Evolutionary conservation across 2,888 invertebrate species (phyloP).

Genomic region (Ochlodes sylvanus): DNA sequence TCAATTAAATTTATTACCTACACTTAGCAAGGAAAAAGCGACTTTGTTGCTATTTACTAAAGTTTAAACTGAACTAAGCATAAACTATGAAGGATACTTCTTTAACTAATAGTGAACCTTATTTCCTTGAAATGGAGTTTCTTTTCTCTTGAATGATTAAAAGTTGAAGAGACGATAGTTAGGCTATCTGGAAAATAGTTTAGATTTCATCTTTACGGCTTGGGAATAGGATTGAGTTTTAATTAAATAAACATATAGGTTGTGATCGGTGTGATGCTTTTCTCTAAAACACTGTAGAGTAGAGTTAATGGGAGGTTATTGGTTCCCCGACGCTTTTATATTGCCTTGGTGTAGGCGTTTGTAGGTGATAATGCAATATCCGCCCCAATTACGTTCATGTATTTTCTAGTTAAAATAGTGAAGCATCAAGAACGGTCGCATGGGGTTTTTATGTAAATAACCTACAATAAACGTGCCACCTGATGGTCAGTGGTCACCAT

Average conservation of each 20-base stretch:
- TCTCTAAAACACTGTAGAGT: slow-evolving; percentile 9
- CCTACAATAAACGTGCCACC: too few species aligned
- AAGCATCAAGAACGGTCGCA: too few species aligned
- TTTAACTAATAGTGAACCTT: not conserved
- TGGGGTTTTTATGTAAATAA: too few species aligned
- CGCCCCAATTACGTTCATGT: not conserved
- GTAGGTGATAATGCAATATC: slow-evolving; percentile 27
- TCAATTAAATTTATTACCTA: slow-evolving; percentile 11
- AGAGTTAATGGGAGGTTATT: slow-evolving; percentile 23
- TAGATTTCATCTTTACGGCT: not conserved
- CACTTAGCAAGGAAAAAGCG: not conserved
- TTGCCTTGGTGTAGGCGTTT: not conserved
- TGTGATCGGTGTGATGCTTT: slow-evolving; percentile 6
- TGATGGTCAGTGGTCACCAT: too few species aligned
- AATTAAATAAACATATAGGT: not conserved
- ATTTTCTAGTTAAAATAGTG: too few species aligned
- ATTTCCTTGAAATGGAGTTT: not conserved
- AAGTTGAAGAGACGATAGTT: not conserved
- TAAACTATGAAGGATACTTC: not conserved
- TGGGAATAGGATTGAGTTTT: not conserved
- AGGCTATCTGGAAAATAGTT: not conserved
- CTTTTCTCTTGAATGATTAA: not conserved
- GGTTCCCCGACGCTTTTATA: not conserved
- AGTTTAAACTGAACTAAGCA: not conserved
- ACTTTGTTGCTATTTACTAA: not conserved